Conservation (phyloP, 1,140 invertebrate species). For the Microvelia longipes region DNA sequence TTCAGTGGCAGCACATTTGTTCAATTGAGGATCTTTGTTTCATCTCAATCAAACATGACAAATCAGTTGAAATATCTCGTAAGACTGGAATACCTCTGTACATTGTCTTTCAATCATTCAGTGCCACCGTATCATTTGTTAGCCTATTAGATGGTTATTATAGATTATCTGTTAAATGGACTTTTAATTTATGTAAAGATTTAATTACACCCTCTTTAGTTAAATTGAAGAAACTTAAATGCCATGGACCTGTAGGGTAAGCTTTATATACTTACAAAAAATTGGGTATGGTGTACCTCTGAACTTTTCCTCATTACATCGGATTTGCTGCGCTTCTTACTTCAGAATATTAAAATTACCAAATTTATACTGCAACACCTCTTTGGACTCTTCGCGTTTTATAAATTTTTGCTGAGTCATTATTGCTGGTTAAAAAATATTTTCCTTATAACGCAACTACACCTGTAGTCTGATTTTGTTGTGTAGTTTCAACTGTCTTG, state of each 20-base stretch:
- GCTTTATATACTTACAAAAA: constrained; percentile 18
- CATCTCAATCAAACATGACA: constrained; percentile 45
- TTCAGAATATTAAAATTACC: too few relatives aligned
- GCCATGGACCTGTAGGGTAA: constrained; percentile 76
- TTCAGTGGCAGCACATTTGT: constrained; percentile 56
- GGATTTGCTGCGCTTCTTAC: too few relatives aligned
- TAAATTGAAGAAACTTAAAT: constrained; percentile 53
- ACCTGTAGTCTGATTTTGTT: too few relatives aligned
- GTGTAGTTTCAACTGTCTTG: too few relatives aligned
- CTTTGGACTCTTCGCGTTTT: too few relatives aligned
- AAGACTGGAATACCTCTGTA: constrained; percentile 62
- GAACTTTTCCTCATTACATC: too few relatives aligned
- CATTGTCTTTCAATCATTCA: constrained; percentile 45
- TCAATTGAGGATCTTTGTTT: constrained; percentile 67
- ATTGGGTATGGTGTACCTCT: too few relatives aligned
- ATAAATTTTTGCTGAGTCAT: too few relatives aligned
- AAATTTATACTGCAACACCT: too few relatives aligned
- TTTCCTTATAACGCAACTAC: too few relatives aligned
- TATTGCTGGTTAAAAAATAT: too few relatives aligned
- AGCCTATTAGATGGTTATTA: constrained; percentile 76
- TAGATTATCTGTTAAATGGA: constrained; percentile 73
- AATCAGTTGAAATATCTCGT: constrained; percentile 57
- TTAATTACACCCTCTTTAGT: constrained; percentile 57
- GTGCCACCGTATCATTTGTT: constrained; percentile 58
- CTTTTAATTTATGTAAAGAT: constrained; percentile 70